phyloP scores from a whole-genome alignment of 2,888 invertebrate genomes.

The Neoascia interrupta region DNA sequence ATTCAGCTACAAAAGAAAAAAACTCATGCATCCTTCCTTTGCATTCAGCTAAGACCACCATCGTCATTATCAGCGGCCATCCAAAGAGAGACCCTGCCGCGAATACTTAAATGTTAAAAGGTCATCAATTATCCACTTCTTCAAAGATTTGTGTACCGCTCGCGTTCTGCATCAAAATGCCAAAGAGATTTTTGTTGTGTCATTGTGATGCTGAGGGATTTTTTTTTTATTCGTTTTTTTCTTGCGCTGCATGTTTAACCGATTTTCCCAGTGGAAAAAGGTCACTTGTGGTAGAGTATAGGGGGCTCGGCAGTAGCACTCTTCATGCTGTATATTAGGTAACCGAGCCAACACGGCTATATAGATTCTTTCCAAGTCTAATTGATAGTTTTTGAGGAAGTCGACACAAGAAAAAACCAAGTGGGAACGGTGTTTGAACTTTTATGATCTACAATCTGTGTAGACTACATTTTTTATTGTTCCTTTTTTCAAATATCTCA shows the following conservation, averaged over 20 bases:
- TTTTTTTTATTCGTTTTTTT: slow-evolving; percentile 40
- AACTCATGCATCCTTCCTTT: too few relatives aligned
- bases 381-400: slow-evolving; percentile 51
- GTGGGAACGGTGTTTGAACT: too few relatives aligned
- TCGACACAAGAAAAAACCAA: too few relatives aligned
- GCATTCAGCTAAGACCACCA: slow-evolving; percentile 38
- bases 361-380: slow-evolving; percentile 25
- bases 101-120: slow-evolving; percentile 60
- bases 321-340: slow-evolving; percentile 12
- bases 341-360: slow-evolving; percentile 5
- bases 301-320: slow-evolving; percentile 10
- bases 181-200: slow-evolving; percentile 65
- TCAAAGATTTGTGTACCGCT: too few relatives aligned
- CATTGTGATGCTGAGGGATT: slow-evolving; percentile 39
- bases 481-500: slow-evolving; percentile 36
- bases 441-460: too few relatives aligned
- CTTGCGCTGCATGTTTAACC: slow-evolving; percentile 9
- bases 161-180: slow-evolving; percentile 45
- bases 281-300: slow-evolving; percentile 44
- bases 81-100: slow-evolving; percentile 25
- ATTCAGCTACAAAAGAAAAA: slow-evolving; percentile 10
- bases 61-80: not conserved
- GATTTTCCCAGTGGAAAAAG: slow-evolving; percentile 60
- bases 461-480: slow-evolving; percentile 45
- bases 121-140: slow-evolving; percentile 66